These are phyloP conservation scores for Gortyna flavago DNA, from an alignment of 2,888 invertebrate genomes.

Conservation along the genomic window DNA sequence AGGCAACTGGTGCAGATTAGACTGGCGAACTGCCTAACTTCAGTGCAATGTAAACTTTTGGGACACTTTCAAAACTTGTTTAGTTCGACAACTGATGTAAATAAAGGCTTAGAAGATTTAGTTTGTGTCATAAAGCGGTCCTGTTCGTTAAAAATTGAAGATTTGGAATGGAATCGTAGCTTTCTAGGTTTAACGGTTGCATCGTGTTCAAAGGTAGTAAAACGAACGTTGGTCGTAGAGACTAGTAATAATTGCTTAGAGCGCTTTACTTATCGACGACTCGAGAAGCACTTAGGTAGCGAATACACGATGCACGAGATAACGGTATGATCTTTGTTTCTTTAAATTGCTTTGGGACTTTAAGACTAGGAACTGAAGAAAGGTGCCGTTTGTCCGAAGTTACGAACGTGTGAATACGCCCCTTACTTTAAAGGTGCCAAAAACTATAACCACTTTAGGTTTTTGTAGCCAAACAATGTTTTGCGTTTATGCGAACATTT, in stretches of 20 bases:
- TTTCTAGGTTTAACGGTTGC: constrained; percentile 71
- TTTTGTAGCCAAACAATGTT: background rate
- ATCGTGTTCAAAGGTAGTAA: constrained; percentile 72
- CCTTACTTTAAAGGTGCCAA: background rate
- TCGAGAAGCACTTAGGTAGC: constrained; percentile 63
- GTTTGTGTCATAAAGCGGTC: constrained; percentile 66
- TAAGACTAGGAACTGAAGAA: constrained; percentile 25
- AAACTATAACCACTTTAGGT: constrained; percentile 5
- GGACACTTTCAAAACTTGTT: constrained; percentile 56
- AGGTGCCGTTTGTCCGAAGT: constrained; percentile 20
- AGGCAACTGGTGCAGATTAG: constrained; percentile 82
- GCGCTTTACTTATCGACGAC: constrained; percentile 64
- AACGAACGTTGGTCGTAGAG: constrained; percentile 62
- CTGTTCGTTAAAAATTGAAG: constrained; percentile 64
- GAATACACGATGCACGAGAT: constrained; percentile 46
- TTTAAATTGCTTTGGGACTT: constrained; percentile 51
- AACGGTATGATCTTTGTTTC: constrained; percentile 58
- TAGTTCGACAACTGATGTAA: constrained; percentile 34
- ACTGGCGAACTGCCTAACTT: constrained; percentile 78
- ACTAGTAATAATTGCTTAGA: constrained; percentile 66
- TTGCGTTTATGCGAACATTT: constrained; percentile 20
- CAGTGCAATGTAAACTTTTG: constrained; percentile 81
- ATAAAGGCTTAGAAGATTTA: constrained; percentile 43
- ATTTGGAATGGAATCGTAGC: constrained; percentile 66
- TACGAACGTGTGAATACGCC: constrained; percentile 10